Evolutionary conservation across 2,797 vertebrate species (phyloP).

Genomic region (Rhinatrema bivittatum): DNA sequence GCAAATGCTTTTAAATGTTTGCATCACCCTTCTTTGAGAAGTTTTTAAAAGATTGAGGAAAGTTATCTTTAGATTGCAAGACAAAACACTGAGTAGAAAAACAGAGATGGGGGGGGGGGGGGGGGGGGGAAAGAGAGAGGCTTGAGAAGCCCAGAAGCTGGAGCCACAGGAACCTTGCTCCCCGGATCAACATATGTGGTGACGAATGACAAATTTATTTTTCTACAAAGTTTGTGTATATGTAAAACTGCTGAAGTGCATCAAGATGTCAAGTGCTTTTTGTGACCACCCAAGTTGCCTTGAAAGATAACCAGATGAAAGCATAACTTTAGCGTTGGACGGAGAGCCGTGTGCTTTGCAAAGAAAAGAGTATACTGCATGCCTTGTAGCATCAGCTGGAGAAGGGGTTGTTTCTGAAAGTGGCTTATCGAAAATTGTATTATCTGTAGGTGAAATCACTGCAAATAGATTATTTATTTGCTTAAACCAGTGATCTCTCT

Average conservation of each 20-base stretch:
- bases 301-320: slow-evolving; percentile 99
- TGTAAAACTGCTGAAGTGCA: slow-evolving; percentile 99
- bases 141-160: slow-evolving; percentile 56
- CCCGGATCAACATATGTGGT: slow-evolving; percentile 95
- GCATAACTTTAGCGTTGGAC: slow-evolving; percentile 73
- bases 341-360: slow-evolving; percentile 33
- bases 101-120: slow-evolving; percentile 1
- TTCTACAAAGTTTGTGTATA: slow-evolving; percentile 99
- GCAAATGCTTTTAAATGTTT: slow-evolving; percentile 16
- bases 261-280: slow-evolving; percentile 99
- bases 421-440: slow-evolving; percentile 19
- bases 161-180: slow-evolving; percentile 53
- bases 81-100: slow-evolving; percentile 8
- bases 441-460: no score
- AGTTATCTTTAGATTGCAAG: slow-evolving; percentile 14
- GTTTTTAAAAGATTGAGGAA: slow-evolving; percentile 20
- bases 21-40: slow-evolving; percentile 9
- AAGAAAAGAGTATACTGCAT: slow-evolving; percentile 25
- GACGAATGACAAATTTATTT: slow-evolving; percentile 99
- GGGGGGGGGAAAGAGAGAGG: slow-evolving; percentile 13
- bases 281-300: slow-evolving; percentile 97
- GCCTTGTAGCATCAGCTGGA: slow-evolving; percentile 14
- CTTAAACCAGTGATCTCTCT: no score
- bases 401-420: slow-evolving; percentile 28
- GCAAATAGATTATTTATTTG: slow-evolving; percentile 11